These are phyloP conservation scores for Tyria jacobaeae DNA, from an alignment of 2,888 invertebrate species.

Conservation along the genomic window DNA sequence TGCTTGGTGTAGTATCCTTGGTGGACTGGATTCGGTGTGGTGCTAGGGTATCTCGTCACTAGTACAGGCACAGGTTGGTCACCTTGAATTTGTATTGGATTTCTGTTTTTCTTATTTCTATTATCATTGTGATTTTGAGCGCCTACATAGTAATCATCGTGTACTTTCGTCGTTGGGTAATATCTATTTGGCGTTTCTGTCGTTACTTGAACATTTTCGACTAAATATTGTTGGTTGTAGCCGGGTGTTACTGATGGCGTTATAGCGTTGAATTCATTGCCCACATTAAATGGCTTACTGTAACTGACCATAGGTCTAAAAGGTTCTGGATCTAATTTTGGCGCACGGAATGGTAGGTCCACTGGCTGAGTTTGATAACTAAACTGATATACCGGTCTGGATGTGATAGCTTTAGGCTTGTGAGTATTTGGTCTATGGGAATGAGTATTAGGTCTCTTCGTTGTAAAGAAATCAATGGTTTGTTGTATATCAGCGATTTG, in stretches of 20 bases:
- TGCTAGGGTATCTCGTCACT: constrained; percentile 69
- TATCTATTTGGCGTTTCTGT: constrained; percentile 83
- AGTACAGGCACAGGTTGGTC: constrained; percentile 70
- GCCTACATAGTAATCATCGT: constrained; percentile 81
- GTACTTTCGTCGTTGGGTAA: constrained; percentile 80
- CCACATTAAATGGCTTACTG: constrained; percentile 81
- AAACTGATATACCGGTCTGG: constrained; percentile 90
- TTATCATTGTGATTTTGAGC: constrained; percentile 64
- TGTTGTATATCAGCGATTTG: constrained; percentile 89
- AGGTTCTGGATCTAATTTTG: constrained; percentile 86
- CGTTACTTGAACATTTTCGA: constrained; percentile 79
- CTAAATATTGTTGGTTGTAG: constrained; percentile 77
- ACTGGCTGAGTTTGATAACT: constrained; percentile 89
- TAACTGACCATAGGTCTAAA: constrained; percentile 89
- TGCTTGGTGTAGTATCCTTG: constrained; percentile 90
- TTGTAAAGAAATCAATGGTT: constrained; percentile 88
- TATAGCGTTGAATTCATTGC: constrained; percentile 78
- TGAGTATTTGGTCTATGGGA: constrained; percentile 71
- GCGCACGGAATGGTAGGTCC: constrained; percentile 79
- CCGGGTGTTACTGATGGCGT: constrained; percentile 74
- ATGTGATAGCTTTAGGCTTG: constrained; percentile 82
- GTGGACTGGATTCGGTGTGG: constrained; percentile 86
- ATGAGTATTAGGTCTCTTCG: constrained; percentile 84
- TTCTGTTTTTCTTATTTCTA: constrained; percentile 66
- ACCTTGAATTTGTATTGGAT: constrained; percentile 71